Conservation (phyloP, 2,797 vertebrate genomes). For the Periparus ater region DNA sequence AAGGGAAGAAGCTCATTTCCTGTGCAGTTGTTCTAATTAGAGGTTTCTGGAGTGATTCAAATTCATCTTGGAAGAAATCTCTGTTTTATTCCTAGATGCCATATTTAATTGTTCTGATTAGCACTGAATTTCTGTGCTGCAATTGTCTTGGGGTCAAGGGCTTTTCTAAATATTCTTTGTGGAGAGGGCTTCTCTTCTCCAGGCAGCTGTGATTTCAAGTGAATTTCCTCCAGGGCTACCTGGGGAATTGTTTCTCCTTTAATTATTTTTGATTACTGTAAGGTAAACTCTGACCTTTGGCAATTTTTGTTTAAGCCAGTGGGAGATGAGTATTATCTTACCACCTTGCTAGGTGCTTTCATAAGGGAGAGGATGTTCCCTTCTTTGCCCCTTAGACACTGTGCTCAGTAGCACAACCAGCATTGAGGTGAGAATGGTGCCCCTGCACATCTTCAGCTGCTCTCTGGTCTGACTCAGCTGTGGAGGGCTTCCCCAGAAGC, state of each 20-base stretch:
- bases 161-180: conserved; percentile 13
- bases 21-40: conserved; percentile 19
- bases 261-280: not conserved
- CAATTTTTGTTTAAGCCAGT: not conserved
- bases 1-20: conserved; percentile 34
- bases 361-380: not conserved
- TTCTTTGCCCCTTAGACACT: not conserved
- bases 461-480: not conserved
- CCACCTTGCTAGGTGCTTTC: not conserved
- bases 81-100: not conserved
- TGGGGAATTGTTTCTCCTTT: conserved; percentile 1
- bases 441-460: not conserved
- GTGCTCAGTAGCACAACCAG: not conserved
- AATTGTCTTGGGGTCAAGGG: not conserved
- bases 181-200: not conserved
- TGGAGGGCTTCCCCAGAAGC: not conserved
- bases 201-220: not conserved
- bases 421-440: not conserved
- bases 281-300: not conserved
- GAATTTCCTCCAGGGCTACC: not conserved
- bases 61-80: not conserved
- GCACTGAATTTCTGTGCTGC: not conserved
- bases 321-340: not conserved
- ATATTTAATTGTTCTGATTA: not conserved
- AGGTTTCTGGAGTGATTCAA: not conserved